phyloP scores from a whole-genome alignment of 2,797 vertebrate genomes.

The Meriones psammophilus region DNA sequence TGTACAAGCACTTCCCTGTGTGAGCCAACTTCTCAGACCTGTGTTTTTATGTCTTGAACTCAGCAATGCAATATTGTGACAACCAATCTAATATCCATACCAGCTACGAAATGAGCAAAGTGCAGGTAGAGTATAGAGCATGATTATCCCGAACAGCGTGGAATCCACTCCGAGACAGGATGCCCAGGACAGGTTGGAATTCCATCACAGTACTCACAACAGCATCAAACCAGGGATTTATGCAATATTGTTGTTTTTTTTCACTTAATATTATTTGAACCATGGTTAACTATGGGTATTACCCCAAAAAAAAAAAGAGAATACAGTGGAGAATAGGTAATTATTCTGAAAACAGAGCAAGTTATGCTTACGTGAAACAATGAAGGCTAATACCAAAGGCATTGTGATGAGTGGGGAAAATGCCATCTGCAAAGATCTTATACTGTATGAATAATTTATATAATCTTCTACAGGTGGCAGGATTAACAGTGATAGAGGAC shows the following conservation, averaged over 20 bases:
- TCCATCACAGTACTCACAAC: neutral
- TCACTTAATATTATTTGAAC: neutral
- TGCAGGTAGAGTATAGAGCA: neutral
- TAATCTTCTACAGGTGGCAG: neutral
- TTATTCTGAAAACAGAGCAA: neutral
- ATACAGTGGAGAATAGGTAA: neutral
- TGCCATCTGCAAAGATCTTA: neutral
- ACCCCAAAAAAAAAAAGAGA: neutral
- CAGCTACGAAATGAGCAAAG: neutral
- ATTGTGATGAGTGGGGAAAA: neutral
- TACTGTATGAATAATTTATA: neutral
- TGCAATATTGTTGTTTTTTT: neutral
- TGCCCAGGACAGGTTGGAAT: neutral
- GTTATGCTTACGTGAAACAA: neutral
- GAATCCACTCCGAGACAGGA: too few relatives aligned
- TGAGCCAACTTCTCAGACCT: too few relatives aligned
- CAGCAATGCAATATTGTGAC: neutral
- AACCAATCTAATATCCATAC: neutral
- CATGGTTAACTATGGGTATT: neutral
- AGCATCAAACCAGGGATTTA: neutral
- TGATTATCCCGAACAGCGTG: rapidly evolving
- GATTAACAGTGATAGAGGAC: neutral
- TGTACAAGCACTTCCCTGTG: too few relatives aligned
- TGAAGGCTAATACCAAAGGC: neutral
- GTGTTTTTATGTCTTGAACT: neutral